Conservation (phyloP, 2,888 invertebrate genomes). For the Tortrix viridana region DNA sequence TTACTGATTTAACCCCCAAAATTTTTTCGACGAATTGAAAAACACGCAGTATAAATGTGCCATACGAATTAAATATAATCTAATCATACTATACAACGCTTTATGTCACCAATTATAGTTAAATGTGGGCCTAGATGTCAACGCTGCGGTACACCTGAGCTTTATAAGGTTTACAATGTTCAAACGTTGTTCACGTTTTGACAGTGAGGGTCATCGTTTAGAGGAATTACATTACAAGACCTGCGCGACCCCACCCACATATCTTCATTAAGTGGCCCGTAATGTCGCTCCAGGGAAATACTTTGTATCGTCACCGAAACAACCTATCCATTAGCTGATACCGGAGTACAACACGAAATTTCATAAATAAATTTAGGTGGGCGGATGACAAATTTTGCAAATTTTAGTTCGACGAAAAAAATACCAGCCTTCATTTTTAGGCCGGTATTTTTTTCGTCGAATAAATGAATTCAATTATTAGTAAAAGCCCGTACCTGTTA, state of each 20-base stretch:
- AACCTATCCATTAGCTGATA: conserved; percentile 45
- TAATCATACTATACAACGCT: too few relatives aligned
- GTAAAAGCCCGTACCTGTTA: too few relatives aligned
- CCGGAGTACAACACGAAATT: conserved; percentile 18
- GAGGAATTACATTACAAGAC: conserved; percentile 50
- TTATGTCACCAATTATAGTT: too few relatives aligned
- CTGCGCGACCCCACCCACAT: conserved; percentile 62
- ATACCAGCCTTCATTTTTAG: too few relatives aligned
- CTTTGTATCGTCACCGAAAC: conserved; percentile 39
- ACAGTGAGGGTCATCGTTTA: conserved; percentile 41
- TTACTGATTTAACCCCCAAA: too few relatives aligned
- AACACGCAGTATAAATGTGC: too few relatives aligned
- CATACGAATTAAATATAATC: too few relatives aligned
- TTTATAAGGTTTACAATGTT: conserved; percentile 10
- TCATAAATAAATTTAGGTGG: conserved; percentile 27
- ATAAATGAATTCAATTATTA: too few relatives aligned
- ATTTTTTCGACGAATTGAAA: too few relatives aligned
- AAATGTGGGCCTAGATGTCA: background rate
- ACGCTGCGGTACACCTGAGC: background rate
- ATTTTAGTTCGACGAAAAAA: conserved; percentile 12
- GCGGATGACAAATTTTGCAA: conserved; percentile 13
- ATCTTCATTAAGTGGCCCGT: conserved; percentile 69
- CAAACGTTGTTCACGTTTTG: conserved; percentile 16
- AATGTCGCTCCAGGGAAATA: conserved; percentile 68
- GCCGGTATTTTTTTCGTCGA: background rate